Evolutionary conservation across 2,797 vertebrate species (phyloP).

Genomic region (Sciaenops ocellatus): DNA sequence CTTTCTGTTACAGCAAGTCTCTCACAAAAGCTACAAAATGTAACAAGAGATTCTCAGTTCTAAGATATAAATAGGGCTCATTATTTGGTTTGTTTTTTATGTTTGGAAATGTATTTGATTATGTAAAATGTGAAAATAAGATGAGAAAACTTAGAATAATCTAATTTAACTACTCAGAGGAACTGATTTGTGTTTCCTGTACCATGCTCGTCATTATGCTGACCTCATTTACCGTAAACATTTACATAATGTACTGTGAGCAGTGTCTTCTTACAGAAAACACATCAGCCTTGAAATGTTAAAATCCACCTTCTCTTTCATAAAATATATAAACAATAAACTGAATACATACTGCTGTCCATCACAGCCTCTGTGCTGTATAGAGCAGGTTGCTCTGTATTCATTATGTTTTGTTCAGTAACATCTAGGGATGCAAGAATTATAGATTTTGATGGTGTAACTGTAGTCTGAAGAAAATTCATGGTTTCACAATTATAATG

Average conservation of each 20-base stretch:
- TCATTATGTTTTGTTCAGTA: not conserved
- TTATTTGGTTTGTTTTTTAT: no score
- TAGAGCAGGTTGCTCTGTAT: not conserved
- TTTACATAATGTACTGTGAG: not conserved
- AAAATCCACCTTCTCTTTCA: not conserved
- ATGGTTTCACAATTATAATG: no score
- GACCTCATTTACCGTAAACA: conserved; percentile 34
- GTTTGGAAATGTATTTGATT: not conserved
- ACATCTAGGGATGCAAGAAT: no score
- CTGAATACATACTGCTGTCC: not conserved
- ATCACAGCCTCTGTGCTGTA: not conserved
- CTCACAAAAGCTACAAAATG: not conserved
- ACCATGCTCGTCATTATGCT: not conserved
- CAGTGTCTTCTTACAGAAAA: conserved; percentile 6
- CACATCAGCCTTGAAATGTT: not conserved
- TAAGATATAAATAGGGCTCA: not conserved
- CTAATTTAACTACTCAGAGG: no score
- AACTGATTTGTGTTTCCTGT: not conserved
- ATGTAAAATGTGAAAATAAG: no score
- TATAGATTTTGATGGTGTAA: no score
- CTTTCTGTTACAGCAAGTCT: conserved; percentile 4
- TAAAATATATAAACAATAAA: no score
- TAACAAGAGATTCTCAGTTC: not conserved
- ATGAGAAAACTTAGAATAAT: no score
- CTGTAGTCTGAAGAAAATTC: no score